These are phyloP conservation scores for Heptranchias perlo DNA, from an alignment of 2,113 vertebrate genomes.

Conservation along the genomic window DNA sequence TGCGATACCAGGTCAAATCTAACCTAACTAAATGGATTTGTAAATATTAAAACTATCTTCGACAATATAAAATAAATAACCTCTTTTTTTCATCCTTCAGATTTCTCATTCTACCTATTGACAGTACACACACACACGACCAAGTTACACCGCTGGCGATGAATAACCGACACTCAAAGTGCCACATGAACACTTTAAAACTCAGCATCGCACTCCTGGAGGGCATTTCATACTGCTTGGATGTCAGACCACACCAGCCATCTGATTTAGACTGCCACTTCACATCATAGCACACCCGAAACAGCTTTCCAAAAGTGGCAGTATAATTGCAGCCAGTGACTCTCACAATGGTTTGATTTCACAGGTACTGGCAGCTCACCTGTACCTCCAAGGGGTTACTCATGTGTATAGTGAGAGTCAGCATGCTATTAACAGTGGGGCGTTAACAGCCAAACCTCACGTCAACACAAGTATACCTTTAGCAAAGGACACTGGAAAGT, in stretches of 20 bases:
- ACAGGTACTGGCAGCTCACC: background rate
- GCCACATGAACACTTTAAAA: background rate
- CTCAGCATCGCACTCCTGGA: background rate
- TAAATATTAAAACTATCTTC: too few species aligned
- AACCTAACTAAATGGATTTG: too few species aligned
- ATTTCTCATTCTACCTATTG: too few species aligned
- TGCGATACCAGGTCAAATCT: background rate
- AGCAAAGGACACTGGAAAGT: background rate
- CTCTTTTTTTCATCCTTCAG: too few species aligned
- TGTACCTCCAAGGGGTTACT: background rate
- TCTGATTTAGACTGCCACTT: background rate
- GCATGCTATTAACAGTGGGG: background rate
- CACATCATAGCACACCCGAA: background rate
- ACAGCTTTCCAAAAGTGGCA: background rate
- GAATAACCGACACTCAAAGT: background rate
- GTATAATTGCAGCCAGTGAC: background rate
- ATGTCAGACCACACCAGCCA: background rate
- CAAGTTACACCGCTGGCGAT: background rate
- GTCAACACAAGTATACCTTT: background rate
- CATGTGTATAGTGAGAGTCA: background rate
- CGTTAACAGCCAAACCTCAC: background rate
- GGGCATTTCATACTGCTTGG: background rate
- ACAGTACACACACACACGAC: background rate
- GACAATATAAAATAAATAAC: too few species aligned
- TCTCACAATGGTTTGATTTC: background rate